Evolutionary conservation across 2,888 invertebrate species (phyloP).

Genomic region (Anthrax anthrax): DNA sequence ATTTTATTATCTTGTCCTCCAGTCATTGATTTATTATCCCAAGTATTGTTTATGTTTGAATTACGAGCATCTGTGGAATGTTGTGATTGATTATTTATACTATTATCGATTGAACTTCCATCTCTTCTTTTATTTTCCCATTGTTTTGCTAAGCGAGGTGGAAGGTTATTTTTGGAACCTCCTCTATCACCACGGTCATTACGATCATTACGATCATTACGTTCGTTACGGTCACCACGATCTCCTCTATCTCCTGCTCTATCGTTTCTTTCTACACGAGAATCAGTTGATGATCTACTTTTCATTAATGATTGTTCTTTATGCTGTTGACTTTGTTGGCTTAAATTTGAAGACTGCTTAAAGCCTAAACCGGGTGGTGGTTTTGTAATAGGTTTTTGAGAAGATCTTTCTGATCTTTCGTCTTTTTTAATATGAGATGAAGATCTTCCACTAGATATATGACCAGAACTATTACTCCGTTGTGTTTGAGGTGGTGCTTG

Average conservation of each 20-base stretch:
- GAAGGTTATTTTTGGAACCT: conserved; percentile 46
- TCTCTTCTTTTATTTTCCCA: conserved; percentile 40
- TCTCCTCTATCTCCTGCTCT: conserved; percentile 2
- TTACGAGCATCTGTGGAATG: background rate
- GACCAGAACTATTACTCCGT: conserved; percentile 17
- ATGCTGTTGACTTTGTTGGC: conserved; percentile 30
- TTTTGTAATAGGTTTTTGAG: conserved; percentile 15
- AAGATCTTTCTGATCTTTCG: conserved; percentile 16
- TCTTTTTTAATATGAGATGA: conserved; percentile 18
- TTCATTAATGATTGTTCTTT: conserved; percentile 36
- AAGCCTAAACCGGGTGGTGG: conserved; percentile 21
- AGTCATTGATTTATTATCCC: background rate
- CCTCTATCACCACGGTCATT: background rate
- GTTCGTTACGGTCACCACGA: too few species aligned
- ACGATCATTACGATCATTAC: too few species aligned
- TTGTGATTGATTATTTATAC: background rate
- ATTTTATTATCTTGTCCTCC: background rate
- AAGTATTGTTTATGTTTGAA: background rate
- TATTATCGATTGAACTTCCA: background rate
- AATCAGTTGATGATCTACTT: conserved; percentile 7
- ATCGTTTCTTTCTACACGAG: conserved; percentile 11
- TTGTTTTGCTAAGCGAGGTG: conserved; percentile 67
- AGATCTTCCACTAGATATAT: conserved; percentile 11
- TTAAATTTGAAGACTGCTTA: conserved; percentile 17
- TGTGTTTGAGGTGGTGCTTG: conserved; percentile 11